Evolutionary conservation across 2,113 vertebrate species (phyloP), one percentile per base, ranked within the genome.

Genomic region (Corynorhinus townsendii): DNA sequence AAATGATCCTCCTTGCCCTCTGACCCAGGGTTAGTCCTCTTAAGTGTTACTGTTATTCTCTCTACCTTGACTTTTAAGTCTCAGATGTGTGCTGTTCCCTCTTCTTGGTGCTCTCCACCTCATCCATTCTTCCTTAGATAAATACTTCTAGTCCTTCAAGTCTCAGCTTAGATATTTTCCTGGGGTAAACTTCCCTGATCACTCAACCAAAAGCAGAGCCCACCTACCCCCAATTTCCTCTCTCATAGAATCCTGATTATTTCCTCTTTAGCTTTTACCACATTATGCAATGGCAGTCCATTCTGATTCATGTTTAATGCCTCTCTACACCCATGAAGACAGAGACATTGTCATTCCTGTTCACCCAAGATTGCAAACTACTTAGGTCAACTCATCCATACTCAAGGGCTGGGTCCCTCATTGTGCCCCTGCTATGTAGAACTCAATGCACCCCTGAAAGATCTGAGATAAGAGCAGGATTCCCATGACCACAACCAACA

Each of bases 401-500:
- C 92, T 90, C 87, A 81, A 83, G 88, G 49, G 86, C 83, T 54
- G 81, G 62, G 86, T 85, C 94, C 81, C 10, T 35, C 33, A 82
- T 10, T 86, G 28, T 71, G 47, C 47, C 89, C 62, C 52, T 82
- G 19, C 1, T 83, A 43, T 22, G 71, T 1, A 69, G 85, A 85
- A 96, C 35, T 73, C 33, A 1, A 0, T 9, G 3, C 59, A 80
- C 76, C 43, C 45, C 80, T 0, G 20, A 0, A 1, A 0, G 69
- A 80, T 35, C 30, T 66, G 92, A 69, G 80, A 62, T 88, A 77
- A 71, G 33, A 88, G 22, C 54, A 7, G 81, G 88, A 19, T 86
- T 59, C 15, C 12, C 0, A 2, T 94, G 93, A 96, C 0, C 93
- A 96, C 73, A 91, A 64, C 35, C 68, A 94, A 94, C 90, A 97